Conservation (phyloP, 2,797 vertebrate genomes). For the Bryconaethiops microstoma region DNA sequence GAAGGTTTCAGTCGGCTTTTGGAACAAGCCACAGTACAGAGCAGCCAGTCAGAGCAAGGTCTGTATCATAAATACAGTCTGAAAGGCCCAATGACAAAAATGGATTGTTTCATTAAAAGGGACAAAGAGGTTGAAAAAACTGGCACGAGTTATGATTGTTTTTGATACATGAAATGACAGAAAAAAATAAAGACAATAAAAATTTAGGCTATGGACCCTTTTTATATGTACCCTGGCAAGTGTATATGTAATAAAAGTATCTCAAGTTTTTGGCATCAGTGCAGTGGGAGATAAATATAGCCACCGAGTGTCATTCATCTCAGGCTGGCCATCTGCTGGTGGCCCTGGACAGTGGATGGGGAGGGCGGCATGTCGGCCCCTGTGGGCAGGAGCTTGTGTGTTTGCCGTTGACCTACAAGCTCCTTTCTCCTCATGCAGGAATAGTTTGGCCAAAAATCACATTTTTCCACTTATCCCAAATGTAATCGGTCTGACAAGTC, state of each 20-base stretch:
- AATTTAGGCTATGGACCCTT: too few relatives aligned
- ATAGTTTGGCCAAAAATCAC: not conserved
- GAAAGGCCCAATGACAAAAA: too few relatives aligned
- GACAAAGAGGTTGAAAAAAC: too few relatives aligned
- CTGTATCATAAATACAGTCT: too few relatives aligned
- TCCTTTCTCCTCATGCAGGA: not conserved
- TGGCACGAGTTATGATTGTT: too few relatives aligned
- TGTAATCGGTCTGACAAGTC: not conserved
- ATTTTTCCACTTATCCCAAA: not conserved
- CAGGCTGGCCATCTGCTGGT: constrained; percentile 45
- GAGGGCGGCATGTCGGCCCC: not conserved
- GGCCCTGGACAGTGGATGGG: not conserved
- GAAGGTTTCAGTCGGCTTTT: too few relatives aligned
- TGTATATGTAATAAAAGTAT: constrained; percentile 5
- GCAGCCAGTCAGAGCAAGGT: too few relatives aligned
- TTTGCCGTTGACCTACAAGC: constrained; percentile 24
- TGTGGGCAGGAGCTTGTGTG: not conserved
- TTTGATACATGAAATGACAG: too few relatives aligned
- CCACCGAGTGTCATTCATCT: not conserved
- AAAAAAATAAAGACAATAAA: too few relatives aligned
- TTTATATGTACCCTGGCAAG: not conserved
- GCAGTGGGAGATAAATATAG: constrained; percentile 3
- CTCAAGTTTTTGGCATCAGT: constrained; percentile 5
- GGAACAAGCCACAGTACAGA: too few relatives aligned
- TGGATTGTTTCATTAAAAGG: too few relatives aligned